These are phyloP conservation scores for Papilio machaon DNA, from an alignment of 1,140 invertebrate genomes.

Conservation along the genomic window DNA sequence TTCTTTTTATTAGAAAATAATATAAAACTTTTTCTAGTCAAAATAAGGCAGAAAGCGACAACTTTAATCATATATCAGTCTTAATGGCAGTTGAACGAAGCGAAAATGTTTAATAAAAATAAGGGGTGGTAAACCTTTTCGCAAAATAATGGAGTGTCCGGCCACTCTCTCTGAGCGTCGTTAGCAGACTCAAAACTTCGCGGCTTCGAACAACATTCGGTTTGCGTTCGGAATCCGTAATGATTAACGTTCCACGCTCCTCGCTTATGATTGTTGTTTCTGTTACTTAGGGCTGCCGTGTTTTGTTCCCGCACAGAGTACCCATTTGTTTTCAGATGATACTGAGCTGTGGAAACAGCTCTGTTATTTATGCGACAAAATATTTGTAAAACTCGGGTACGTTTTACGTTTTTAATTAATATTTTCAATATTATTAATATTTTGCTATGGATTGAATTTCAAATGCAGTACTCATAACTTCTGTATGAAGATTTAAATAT, in stretches of 20 bases:
- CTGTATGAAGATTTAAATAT: no score
- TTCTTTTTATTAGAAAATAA: background rate
- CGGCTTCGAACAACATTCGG: slow-evolving; percentile 55
- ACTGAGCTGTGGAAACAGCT: background rate
- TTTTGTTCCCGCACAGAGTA: slow-evolving; percentile 42
- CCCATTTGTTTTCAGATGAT: slow-evolving; percentile 44
- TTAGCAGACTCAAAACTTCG: slow-evolving; percentile 68
- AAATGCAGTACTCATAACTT: no score
- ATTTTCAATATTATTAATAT: background rate
- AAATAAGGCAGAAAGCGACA: slow-evolving; percentile 45
- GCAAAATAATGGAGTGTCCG: slow-evolving; percentile 75
- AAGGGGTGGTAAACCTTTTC: slow-evolving; percentile 57
- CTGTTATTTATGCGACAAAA: slow-evolving; percentile 9
- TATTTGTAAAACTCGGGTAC: background rate
- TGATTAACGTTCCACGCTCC: slow-evolving; percentile 63
- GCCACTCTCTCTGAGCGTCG: slow-evolving; percentile 66
- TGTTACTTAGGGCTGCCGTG: slow-evolving; percentile 47
- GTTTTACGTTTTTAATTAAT: background rate
- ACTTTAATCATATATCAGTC: slow-evolving; percentile 72
- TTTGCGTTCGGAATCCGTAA: slow-evolving; percentile 55
- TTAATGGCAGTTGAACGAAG: slow-evolving; percentile 59
- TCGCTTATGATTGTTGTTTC: slow-evolving; percentile 61
- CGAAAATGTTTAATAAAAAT: slow-evolving; percentile 68
- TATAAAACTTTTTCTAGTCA: background rate
- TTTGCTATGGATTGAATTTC: background rate